Conservation (phyloP, 2,113 vertebrate species). For the Pionites leucogaster region DNA sequence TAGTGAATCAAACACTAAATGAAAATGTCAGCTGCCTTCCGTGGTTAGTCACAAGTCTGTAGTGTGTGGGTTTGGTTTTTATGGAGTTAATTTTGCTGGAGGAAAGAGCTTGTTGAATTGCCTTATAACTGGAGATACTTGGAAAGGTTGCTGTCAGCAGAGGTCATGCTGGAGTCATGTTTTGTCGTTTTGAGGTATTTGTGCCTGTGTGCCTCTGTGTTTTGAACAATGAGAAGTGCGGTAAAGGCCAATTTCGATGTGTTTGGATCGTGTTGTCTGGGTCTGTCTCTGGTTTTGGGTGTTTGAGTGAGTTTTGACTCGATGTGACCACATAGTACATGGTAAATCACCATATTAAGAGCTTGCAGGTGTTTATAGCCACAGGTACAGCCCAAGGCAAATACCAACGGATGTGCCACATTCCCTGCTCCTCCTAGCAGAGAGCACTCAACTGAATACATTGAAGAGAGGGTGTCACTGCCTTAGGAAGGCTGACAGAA, state of each 20-base stretch:
- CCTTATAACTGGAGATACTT: not conserved
- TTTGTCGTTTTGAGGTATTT: not conserved
- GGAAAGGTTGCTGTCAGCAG: not conserved
- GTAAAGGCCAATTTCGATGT: not conserved
- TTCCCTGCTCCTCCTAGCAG: not conserved
- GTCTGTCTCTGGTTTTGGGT: not conserved
- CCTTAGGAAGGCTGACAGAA: not conserved
- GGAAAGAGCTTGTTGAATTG: not conserved
- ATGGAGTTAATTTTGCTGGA: not conserved
- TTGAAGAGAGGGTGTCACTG: not conserved
- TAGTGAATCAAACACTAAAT: not conserved
- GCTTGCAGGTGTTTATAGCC: not conserved
- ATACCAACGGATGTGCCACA: not conserved
- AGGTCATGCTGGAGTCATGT: not conserved
- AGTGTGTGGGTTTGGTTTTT: not conserved
- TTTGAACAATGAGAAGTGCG: not conserved
- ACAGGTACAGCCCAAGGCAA: not conserved
- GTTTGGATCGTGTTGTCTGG: not conserved
- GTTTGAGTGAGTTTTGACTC: not conserved
- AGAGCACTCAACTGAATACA: not conserved
- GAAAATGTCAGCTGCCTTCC: not conserved
- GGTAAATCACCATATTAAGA: rapidly evolving
- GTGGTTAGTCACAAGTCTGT: not conserved
- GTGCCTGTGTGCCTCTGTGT: not conserved
- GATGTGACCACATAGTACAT: rapidly evolving